A percentile compares a stretch with the other conserved stretches of the same genome.
Evolutionary conservation across 2,888 invertebrate genomes (phyloP).

Genomic region (Rotaria sp.): DNA sequence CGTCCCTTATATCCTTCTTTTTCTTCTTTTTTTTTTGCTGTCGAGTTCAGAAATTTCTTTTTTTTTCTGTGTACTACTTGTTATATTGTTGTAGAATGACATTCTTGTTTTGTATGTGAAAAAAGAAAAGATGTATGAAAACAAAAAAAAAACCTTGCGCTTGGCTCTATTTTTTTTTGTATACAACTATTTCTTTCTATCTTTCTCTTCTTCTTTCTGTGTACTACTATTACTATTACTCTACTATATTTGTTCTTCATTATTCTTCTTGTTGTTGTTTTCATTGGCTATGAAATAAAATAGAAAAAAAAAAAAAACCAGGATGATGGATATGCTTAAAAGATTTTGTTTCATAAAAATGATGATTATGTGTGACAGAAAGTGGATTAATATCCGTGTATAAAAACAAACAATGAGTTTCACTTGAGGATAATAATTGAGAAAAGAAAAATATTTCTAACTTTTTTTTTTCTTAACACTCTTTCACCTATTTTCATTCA

Average conservation of each 20-base stretch:
- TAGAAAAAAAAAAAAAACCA: not conserved
- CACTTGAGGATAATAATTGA: not conserved
- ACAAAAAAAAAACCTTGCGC: not conserved
- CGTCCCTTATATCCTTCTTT: not conserved
- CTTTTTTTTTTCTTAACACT: not conserved
- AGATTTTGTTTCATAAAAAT: not conserved
- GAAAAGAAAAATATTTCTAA: not conserved
- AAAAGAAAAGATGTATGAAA: conserved; percentile 11
- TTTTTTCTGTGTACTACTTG: conserved; percentile 21
- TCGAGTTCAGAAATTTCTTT: not conserved
- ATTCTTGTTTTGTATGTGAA: conserved; percentile 24
- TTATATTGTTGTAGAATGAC: conserved; percentile 19
- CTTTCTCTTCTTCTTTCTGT: not conserved
- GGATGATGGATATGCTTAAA: not conserved
- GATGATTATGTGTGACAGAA: not conserved
- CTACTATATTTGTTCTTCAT: not conserved
- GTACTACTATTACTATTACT: conserved; percentile 7
- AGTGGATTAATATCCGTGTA: not conserved
- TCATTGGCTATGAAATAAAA: conserved; percentile 16
- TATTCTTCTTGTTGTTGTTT: conserved; percentile 2
- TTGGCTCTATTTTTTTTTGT: conserved; percentile 12
- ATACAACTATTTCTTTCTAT: not conserved
- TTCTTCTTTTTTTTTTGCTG: not conserved
- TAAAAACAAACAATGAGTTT: not conserved
- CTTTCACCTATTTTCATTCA: not conserved